Evolutionary conservation across 2,113 vertebrate species (phyloP).

Genomic region (Pongo pygmaeus): DNA sequence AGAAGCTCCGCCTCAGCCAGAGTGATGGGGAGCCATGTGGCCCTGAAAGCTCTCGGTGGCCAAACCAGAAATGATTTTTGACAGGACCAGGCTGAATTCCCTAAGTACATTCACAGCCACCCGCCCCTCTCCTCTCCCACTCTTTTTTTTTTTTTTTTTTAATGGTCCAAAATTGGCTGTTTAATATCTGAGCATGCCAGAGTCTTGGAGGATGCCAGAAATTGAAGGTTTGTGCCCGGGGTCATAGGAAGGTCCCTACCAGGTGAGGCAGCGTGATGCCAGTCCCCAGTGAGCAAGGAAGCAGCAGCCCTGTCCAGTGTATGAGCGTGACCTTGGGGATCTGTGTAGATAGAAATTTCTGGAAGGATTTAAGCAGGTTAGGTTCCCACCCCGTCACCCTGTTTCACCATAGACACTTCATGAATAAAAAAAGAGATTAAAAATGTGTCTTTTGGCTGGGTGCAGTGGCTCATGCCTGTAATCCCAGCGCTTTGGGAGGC

Average conservation of each 20-base stretch:
- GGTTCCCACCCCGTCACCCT: conserved; percentile 64
- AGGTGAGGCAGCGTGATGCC: conserved; percentile 56
- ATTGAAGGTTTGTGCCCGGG: conserved; percentile 55
- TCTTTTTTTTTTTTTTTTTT: neutral
- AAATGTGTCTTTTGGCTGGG: conserved; percentile 52
- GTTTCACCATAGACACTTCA: conserved; percentile 54
- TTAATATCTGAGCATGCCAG: conserved; percentile 67
- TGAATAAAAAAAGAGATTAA: conserved; percentile 73
- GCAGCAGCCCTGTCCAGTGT: conserved; percentile 28
- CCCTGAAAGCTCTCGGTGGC: conserved; percentile 57
- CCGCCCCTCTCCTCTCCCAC: neutral
- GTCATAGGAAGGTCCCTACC: conserved; percentile 49
- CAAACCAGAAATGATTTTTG: conserved; percentile 72
- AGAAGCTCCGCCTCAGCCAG: neutral
- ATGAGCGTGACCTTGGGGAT: neutral
- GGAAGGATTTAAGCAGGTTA: conserved; percentile 72
- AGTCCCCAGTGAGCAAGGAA: neutral
- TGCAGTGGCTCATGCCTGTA: accelerated
- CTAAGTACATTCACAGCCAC: neutral
- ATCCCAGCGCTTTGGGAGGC: too few relatives aligned
- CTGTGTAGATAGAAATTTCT: conserved; percentile 51
- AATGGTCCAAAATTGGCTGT: conserved; percentile 60
- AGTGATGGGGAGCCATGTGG: conserved; percentile 40
- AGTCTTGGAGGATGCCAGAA: neutral
- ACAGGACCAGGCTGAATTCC: conserved; percentile 64